Evolutionary conservation across 2,888 invertebrate genomes (phyloP).

Genomic region (Apamea monoglypha): DNA sequence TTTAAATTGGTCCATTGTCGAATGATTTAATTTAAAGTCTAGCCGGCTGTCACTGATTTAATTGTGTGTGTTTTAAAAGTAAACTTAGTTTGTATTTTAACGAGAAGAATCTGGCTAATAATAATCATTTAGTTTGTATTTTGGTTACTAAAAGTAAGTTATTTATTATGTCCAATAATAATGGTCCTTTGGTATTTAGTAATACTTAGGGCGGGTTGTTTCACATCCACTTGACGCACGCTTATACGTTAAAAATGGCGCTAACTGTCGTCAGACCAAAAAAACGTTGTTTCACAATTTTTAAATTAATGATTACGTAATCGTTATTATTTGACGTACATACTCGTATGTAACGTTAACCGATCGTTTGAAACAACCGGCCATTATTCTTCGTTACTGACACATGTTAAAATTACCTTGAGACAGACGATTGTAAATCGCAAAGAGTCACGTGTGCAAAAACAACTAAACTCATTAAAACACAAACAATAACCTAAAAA

Average conservation of each 20-base stretch:
- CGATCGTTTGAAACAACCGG: no score
- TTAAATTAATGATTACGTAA: no score
- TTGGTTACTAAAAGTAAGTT: background rate
- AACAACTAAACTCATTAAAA: background rate
- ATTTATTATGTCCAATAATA: background rate
- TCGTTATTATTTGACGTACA: no score
- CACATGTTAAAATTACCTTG: background rate
- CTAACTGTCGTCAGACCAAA: no score
- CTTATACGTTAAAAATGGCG: no score
- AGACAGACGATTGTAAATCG: background rate
- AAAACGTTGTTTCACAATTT: no score
- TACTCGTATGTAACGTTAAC: no score
- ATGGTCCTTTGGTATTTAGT: no score
- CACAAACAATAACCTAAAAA: constrained; percentile 8
- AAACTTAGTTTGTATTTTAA: constrained; percentile 1
- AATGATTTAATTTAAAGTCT: constrained; percentile 33
- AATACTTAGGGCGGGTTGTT: background rate
- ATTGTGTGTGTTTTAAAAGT: constrained; percentile 4
- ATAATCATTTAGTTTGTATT: background rate
- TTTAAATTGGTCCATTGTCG: constrained; percentile 36
- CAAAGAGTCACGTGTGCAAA: background rate
- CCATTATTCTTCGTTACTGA: no score
- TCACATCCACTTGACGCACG: no score
- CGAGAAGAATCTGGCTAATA: background rate
- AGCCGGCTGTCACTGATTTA: constrained; percentile 12